Base-by-base conservation (phyloP, 1,140 invertebrate genomes). In the Panagrolaimus sp. region DNA sequence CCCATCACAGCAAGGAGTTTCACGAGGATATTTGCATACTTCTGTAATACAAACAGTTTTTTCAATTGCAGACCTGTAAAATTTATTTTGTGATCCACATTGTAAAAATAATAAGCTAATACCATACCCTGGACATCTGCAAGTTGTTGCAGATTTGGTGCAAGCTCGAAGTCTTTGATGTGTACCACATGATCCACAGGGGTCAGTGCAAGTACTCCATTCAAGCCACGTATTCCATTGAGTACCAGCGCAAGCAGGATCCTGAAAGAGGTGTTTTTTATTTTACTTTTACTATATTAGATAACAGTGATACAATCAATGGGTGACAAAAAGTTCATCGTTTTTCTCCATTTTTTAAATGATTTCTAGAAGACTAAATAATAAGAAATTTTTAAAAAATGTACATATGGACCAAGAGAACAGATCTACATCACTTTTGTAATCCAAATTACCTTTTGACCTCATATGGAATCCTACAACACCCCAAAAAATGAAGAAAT, bases 201-300 rank as follows among this genome's bases (percentile, higher is more conserved):
- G 62, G 14, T 71, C 68, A 13, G 69, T 68, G 46, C 69, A 71
- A 4, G n/a, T 45, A 20, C 66, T 57, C 69, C 31, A 48, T 44
- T 63, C 69, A 68, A 71, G 69, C 69, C 69, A 71, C 45, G 14
- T 64, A 44, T 67, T 68, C 69, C 69, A 71, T 14, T 63, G 51
- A 38, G 63, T 43, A 31, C 31, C 14, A 23, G 27, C 68, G 51
- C 63, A 69, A 13, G 23, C 27, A 68, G 31, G 31, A 38, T 38
- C 31, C 31, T 38, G 7, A 38, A 38, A 4, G 31, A 38, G 31
- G 31, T 2, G 2, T 38, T 38, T 4, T 7, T 4, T 4, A 38
- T 38, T 2, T 38, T 38, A 7, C 7, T 38, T 38, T 38, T 38
- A 38, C n/a, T 16, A 14, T 20, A 25, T 11, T 57, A n/a, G n/a